phyloP scores from a whole-genome alignment of 1,140 invertebrate species.

The Drosophila nigrodunni region DNA sequence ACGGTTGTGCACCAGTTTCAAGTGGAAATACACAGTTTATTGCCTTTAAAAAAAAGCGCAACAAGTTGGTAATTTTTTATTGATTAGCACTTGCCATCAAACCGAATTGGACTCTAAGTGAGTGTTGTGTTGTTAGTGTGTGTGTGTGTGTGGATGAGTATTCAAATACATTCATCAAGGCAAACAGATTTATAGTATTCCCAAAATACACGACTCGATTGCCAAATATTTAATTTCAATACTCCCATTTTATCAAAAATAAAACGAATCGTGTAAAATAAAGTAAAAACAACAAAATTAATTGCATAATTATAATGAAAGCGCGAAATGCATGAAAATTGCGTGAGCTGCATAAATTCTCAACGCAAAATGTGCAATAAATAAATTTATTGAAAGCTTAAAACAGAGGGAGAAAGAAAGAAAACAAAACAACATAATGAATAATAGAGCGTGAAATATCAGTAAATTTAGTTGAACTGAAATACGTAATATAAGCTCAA shows the following conservation, averaged over 20 bases:
- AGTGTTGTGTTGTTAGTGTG: background rate
- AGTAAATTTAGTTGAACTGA: conserved; percentile 13
- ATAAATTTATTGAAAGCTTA: conserved; percentile 55
- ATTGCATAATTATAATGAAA: conserved; percentile 73
- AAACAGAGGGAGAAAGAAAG: conserved; percentile 6
- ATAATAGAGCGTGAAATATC: conserved; percentile 31
- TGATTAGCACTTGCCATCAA: conserved; percentile 57
- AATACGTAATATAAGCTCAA: conserved; percentile 31
- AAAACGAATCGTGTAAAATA: conserved; percentile 27
- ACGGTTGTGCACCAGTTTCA: conserved; percentile 62
- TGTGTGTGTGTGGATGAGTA: conserved; percentile 7
- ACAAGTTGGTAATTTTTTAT: conserved; percentile 72
- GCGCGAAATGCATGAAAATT: conserved; percentile 59
- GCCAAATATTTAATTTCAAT: conserved; percentile 62
- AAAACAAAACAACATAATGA: conserved; percentile 18
- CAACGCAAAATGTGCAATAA: conserved; percentile 49
- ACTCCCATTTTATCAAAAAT: conserved; percentile 38
- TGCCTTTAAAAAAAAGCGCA: conserved; percentile 27
- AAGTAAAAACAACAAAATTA: conserved; percentile 37
- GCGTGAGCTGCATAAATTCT: conserved; percentile 77
- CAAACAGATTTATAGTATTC: conserved; percentile 37
- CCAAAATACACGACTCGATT: conserved; percentile 52
- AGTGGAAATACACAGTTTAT: conserved; percentile 19
- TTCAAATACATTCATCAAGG: conserved; percentile 31
- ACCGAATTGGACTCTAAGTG: conserved; percentile 13